Evolutionary conservation across 2,888 invertebrate species (phyloP), one percentile per base, ranked within the genome.

Genomic region (Phengaris alcon): DNA sequence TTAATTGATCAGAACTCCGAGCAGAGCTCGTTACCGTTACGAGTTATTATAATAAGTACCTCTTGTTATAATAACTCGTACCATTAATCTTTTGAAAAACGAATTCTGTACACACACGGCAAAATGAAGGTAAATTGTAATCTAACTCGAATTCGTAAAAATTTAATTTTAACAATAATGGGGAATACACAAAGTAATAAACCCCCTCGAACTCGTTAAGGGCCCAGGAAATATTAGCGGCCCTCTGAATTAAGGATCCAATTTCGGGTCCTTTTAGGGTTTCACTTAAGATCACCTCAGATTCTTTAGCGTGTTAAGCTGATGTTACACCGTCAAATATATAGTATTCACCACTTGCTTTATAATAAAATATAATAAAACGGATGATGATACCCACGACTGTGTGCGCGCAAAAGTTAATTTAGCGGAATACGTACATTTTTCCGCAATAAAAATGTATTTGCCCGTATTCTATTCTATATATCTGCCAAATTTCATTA

Each of bases 201-300:
- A 64, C 35, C 35, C 35, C 12, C 64, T 59, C 22, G 59, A 59
- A 59, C 64, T 6, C 35, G 74, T 74, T 74, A 48, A 64, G 35
- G 74, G 59, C 48, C 74, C 48, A 51, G 51, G 51, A 74, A 74
- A 74, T 68, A 77, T 78, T 74, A 76, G 75, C 73, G 59, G 59
- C 75, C 74, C 76, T 78, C 15, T 54, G 59, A 75, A 74, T 73
- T 76, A 75, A 76, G 75, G 77, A 75, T 76, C 78, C 75, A 77
- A 77, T 78, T 76, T 75, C 75, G 75, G 69, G 75, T 75, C 75
- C 74, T 76, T 74, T 75, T 64, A 76, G 68, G 68, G 68, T 51
- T 68, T 54, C 74, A 22, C 74, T 74, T 74, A 68, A 74, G 74
- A 74, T 68, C 68, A 68, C 74, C 44, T 68, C 68, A 74, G 74